Evolutionary conservation across 2,888 invertebrate genomes (phyloP).

Genomic region (Dolichomitus sp.): DNA sequence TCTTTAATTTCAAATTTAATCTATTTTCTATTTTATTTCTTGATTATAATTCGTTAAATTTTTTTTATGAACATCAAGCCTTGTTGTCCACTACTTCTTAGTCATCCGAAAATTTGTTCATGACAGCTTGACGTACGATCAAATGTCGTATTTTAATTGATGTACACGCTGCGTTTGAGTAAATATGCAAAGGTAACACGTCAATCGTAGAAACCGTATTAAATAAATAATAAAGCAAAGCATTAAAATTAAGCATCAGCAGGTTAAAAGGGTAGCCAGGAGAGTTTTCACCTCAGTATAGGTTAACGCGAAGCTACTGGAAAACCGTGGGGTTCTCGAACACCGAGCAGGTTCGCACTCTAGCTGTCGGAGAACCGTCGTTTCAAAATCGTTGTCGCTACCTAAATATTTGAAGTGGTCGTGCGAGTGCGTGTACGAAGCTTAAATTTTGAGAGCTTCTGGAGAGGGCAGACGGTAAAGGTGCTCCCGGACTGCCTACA

Average conservation of each 20-base stretch:
- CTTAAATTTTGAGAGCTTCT: conserved; percentile 74
- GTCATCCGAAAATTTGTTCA: neutral
- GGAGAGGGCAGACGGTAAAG: conserved; percentile 55
- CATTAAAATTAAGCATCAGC: conserved; percentile 9
- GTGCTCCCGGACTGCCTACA: conserved; percentile 62
- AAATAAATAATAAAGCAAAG: neutral
- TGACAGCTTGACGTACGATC: neutral
- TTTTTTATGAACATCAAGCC: too few relatives aligned
- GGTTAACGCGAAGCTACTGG: neutral
- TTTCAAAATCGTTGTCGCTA: conserved; percentile 72
- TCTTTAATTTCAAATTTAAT: too few relatives aligned
- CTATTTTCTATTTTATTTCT: too few relatives aligned
- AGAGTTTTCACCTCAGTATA: conserved; percentile 17
- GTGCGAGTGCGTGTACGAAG: conserved; percentile 68
- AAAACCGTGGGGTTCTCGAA: conserved; percentile 5
- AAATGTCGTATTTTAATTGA: neutral
- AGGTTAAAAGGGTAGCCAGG: conserved; percentile 5
- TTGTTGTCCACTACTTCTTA: neutral
- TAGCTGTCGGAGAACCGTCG: conserved; percentile 30
- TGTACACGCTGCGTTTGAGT: neutral
- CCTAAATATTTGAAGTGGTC: conserved; percentile 78
- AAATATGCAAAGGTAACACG: neutral
- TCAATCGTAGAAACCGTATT: neutral
- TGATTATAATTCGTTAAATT: too few relatives aligned
- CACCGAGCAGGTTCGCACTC: conserved; percentile 40